Conservation (phyloP, 2,888 invertebrate species). For the Pandemis corylana region DNA sequence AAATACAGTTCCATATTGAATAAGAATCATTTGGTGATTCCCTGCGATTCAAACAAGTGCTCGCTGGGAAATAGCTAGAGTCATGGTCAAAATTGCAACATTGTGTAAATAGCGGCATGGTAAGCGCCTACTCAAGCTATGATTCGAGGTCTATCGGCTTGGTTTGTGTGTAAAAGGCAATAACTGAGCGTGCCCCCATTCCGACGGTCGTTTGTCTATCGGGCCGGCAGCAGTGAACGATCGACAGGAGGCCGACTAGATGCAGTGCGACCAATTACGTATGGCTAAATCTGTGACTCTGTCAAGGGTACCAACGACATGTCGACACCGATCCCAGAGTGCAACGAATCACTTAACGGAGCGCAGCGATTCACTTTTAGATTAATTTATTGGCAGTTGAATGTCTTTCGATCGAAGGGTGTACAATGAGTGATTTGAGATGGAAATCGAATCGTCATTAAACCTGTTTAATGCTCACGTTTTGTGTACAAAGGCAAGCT, state of each 20-base stretch:
- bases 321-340: slow-evolving; percentile 35
- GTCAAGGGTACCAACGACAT: slow-evolving; percentile 24
- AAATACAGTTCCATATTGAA: not conserved
- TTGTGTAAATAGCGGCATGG: slow-evolving; percentile 23
- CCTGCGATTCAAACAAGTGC: not conserved
- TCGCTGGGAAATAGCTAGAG: not conserved
- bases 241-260: slow-evolving; percentile 54
- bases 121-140: slow-evolving; percentile 39
- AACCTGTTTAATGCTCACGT: slow-evolving; percentile 3
- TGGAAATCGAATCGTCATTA: slow-evolving; percentile 3
- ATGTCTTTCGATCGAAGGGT: slow-evolving; percentile 2
- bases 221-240: slow-evolving; percentile 17
- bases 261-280: slow-evolving; percentile 17
- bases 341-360: slow-evolving; percentile 34
- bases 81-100: slow-evolving; percentile 24
- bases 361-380: slow-evolving; percentile 28
- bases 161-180: slow-evolving; percentile 40
- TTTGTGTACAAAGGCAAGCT: not conserved
- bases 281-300: slow-evolving; percentile 4
- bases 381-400: slow-evolving; percentile 14
- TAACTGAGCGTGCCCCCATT: slow-evolving; percentile 51
- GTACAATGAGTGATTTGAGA: not conserved
- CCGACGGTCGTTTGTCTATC: slow-evolving; percentile 48
- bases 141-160: slow-evolving; percentile 38
- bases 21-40: not conserved